These are phyloP conservation scores for Halichoerus grypus DNA, from an alignment of 2,113 vertebrate genomes.

Conservation along the genomic window DNA sequence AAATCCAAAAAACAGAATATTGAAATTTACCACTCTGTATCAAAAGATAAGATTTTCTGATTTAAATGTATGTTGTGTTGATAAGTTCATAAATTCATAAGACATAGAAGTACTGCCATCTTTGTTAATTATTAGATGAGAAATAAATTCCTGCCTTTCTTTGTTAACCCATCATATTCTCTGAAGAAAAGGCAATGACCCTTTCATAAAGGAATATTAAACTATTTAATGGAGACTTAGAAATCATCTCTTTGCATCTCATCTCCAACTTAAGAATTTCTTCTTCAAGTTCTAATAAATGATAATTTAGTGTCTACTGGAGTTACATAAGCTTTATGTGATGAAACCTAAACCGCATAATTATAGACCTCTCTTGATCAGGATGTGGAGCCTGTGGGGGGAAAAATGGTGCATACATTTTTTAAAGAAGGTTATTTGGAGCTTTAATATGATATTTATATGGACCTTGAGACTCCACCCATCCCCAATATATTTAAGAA, in stretches of 20 bases:
- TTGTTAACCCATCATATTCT: neutral
- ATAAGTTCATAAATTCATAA: constrained; percentile 12
- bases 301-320: neutral
- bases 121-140: neutral
- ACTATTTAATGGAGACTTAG: neutral
- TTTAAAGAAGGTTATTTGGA: neutral
- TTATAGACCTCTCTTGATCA: neutral
- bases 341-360: neutral
- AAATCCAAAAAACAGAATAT: neutral
- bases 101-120: neutral
- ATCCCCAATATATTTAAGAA: neutral
- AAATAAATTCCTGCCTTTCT: neutral
- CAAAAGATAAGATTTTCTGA: constrained; percentile 8
- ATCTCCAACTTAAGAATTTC: neutral
- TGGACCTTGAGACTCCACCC: neutral
- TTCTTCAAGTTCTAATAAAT: neutral
- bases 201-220: neutral
- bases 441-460: neutral
- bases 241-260: neutral
- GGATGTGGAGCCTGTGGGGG: neutral
- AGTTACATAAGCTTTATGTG: neutral
- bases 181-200: neutral
- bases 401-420: neutral
- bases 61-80: constrained; percentile 16
- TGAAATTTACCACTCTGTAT: neutral